Evolutionary conservation across 1,140 invertebrate genomes (phyloP), one percentile per base, ranked within the genome.

Genomic region (Pseudomyrmex sp.): DNA sequence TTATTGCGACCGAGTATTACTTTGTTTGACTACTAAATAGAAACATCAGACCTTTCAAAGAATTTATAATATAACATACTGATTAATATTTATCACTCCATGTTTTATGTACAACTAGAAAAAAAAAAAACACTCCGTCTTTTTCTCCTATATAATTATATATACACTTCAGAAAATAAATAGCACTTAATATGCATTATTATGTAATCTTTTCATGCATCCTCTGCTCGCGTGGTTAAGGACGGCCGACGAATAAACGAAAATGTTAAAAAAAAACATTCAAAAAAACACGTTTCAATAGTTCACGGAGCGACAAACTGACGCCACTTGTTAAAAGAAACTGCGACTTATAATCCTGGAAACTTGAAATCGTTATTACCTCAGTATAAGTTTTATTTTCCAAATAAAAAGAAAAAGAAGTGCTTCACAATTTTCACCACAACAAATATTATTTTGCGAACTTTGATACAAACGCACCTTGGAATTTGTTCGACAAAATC

Each of bases 211-310:
- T 70, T 59, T 59, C n/a, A 9, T 44, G 13, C 23, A 12, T 20
- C 35, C 10, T 4, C 26, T 5, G 23, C 1, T 7, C 26, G 1
- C 15, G 46, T 2, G 35, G 13, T 59, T 79, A 79, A 79, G 65
- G 52, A 79, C 65, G 20, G 9, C 52, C 35, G 35, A 23, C 20
- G 35, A 59, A 52, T 20, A 70, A 0, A 70, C 35, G 15, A 79
- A 79, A 59, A 70, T 79, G 52, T 59, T 79, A 23, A 23, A 23
- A 23, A 23, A 23, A 18, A 23, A 2, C 52, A 10, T 56, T 26
- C 2, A 35, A 5, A 35, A 35, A 35, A 77, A 77, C 65, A 3
- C 48, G 75, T 79, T 79, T 48, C 2, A 7, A 10, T 26, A 48
- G 10, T 20, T 2, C 13, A 12, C 8, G 26, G 13, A 20, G 26